Base-by-base conservation (phyloP, 2,113 vertebrate genomes). In the Papio anubis region DNA sequence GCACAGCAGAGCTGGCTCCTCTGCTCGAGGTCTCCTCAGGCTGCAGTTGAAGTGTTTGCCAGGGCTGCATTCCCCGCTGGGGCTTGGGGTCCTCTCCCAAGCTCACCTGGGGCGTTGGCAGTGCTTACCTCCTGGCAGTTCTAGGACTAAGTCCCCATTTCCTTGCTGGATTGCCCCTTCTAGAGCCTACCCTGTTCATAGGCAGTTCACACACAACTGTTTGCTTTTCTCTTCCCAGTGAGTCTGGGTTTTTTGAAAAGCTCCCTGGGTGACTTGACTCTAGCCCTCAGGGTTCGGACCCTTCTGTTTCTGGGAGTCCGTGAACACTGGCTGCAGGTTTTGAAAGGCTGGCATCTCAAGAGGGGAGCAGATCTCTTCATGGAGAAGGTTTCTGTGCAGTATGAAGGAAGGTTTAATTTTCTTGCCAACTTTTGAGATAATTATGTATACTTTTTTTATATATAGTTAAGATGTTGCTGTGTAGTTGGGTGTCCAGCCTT, bases 391-490 rank as follows among this genome's bases (percentile, higher is more conserved):
- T 82, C 59, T 72, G 88, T 20, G 83, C 64, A 55, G 17, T 32
- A 30, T 94, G 61, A 52, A 73, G 50, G 72, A 59, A 88, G 78
- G 57, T 85, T 84, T 89, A 16, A 43, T 89, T 92, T 94, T 83
- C 59, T 83, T 70, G 11, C 38, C 7, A 17, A 76, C 43, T 87
- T 85, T 40, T 25, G 75, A 76, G 32, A 38, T 93, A 82, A 76
- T 93, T 38, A 17, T 64, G 43, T 17, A 9, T 40, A 3, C 81
- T 81, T 59, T 79, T 95, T 90, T 50, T 4, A 50, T 90, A 66
- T 45, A 32, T 35, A 93, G 48, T 91, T 43, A 66, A 87, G 35
- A 57, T 82, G 57, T 70, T 38, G 8, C 81, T 75, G 48, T 11
- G 1, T 52, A 59, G 27, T 80, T 73, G 32, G 20, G 23, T 68